Evolutionary conservation across 2,797 vertebrate genomes (phyloP), one percentile per base, ranked within the genome.

Genomic region (Crocidura indochinensis): DNA sequence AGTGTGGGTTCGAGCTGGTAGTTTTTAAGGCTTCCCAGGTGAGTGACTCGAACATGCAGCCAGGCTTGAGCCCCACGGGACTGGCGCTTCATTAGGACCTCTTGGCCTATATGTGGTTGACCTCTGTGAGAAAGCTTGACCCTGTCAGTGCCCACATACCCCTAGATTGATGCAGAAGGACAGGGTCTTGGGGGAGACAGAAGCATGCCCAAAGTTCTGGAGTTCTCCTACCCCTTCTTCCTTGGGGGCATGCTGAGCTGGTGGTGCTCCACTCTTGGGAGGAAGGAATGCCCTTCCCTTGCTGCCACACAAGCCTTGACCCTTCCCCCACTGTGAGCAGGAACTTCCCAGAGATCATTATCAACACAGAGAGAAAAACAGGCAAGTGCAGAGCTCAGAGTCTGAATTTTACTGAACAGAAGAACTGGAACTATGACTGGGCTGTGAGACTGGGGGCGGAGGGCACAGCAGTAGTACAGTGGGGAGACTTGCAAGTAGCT

Each of bases 171-270:
- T 38, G 38, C 38, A 2, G 38, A 38, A 38, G 38, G 38, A 38
- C 38, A 38, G 38, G 7, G 49, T 12, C 2, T 1, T 3, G 1
- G 53, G 1, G 0, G 2, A 17, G 5, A 38, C 38, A 38, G 27
- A 53, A 22, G 12, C 31, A 26, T 38, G 27, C 65, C 10, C 46
- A 62, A 78, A 46, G 26, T 19, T 56, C 38, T 56, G 4, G 56
- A 53, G 10, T 44, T 51, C 72, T 9, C 47, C 49, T 89, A 29
- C 8, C 22, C 22, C 31, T 86, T 44, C 49, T 53, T 29, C 77
- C 27, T 29, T 20, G 15, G 64, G 14, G 31, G 29, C 20, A 31
- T 8, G 8, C 38, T 38, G 38, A 38, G 38, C 38, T 38, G 38
- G 38, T 38, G 38, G 38, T 38, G 38, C 19, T 10, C 79, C 8